Conservation (phyloP, 1,140 invertebrate genomes). For the Philotrypesis tridentata region DNA sequence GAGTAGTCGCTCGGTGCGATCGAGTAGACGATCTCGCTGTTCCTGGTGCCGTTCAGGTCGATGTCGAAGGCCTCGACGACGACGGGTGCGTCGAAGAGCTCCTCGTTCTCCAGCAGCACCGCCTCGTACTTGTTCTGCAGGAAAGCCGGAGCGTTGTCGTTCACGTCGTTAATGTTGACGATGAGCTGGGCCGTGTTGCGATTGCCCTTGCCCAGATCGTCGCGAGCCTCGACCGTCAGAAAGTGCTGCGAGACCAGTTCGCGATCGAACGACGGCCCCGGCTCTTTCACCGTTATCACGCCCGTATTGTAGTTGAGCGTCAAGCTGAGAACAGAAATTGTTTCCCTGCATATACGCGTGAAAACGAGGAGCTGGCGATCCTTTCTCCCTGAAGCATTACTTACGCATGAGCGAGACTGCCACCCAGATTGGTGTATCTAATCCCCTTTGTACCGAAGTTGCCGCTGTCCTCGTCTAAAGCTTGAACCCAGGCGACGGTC, state of each 20-base stretch:
- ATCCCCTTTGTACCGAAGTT: constrained; percentile 90
- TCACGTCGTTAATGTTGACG: constrained; percentile 90
- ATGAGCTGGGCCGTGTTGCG: constrained; percentile 90
- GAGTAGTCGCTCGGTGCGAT: constrained; percentile 84
- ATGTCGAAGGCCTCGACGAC: constrained; percentile 87
- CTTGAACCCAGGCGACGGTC: constrained; percentile 87
- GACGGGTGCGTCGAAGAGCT: constrained; percentile 84
- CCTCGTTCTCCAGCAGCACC: constrained; percentile 86
- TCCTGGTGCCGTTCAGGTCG: constrained; percentile 91
- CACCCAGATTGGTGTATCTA: constrained; percentile 87
- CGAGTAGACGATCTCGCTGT: constrained; percentile 89
- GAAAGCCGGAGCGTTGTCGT: constrained; percentile 90
- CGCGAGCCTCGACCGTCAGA: constrained; percentile 92
- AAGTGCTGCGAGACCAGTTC: constrained; percentile 91
- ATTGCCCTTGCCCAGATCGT: constrained; percentile 90
- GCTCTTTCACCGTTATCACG: constrained; percentile 85
- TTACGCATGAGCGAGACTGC: constrained; percentile 89
- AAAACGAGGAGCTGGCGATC: no score
- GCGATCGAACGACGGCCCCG: constrained; percentile 87
- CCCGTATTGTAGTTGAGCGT: constrained; percentile 87
- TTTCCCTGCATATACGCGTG: no score
- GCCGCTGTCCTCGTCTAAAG: constrained; percentile 89
- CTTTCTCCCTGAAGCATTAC: constrained; percentile 62
- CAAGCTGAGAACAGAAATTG: constrained; percentile 77
- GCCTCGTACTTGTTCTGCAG: constrained; percentile 88